These are phyloP conservation scores for Drosophila ficusphila DNA, from an alignment of 1,140 invertebrate genomes.

Conservation along the genomic window DNA sequence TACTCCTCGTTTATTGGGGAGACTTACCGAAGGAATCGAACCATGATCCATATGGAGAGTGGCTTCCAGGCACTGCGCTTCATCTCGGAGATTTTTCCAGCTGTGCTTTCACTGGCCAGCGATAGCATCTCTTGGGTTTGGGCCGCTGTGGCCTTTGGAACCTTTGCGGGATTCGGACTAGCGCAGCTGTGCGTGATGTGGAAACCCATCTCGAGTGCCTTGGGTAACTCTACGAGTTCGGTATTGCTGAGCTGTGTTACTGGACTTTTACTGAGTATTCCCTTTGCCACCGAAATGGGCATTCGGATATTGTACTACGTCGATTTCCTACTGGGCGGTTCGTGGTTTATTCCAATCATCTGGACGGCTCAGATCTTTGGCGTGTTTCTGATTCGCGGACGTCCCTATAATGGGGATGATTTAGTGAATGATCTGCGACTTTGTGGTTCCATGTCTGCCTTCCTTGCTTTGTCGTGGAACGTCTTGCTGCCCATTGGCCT, in stretches of 20 bases:
- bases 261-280: slow-evolving; percentile 93
- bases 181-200: slow-evolving; percentile 89
- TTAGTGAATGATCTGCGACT: slow-evolving; percentile 89
- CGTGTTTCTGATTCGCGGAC: slow-evolving; percentile 92
- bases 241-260: slow-evolving; percentile 93
- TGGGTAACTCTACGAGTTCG: slow-evolving; percentile 93
- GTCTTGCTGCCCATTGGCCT: slow-evolving; percentile 91
- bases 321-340: slow-evolving; percentile 92
- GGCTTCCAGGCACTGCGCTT: slow-evolving; percentile 92
- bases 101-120: slow-evolving; percentile 89
- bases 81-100: slow-evolving; percentile 93
- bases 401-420: slow-evolving; percentile 93
- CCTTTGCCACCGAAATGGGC: slow-evolving; percentile 95
- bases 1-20: slow-evolving; percentile 82
- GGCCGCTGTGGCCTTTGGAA: slow-evolving; percentile 94
- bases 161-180: slow-evolving; percentile 93
- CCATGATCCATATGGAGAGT: slow-evolving; percentile 85
- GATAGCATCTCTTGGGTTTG: slow-evolving; percentile 87
- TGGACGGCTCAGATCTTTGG: slow-evolving; percentile 91
- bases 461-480: slow-evolving; percentile 95
- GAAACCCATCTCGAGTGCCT: slow-evolving; percentile 87
- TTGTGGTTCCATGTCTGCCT: slow-evolving; percentile 87
- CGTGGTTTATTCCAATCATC: slow-evolving; percentile 93
- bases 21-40: slow-evolving; percentile 77
- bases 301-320: slow-evolving; percentile 93